phyloP scores from a whole-genome alignment of 2,797 vertebrate genomes.

The Notolabrus celidotus region DNA sequence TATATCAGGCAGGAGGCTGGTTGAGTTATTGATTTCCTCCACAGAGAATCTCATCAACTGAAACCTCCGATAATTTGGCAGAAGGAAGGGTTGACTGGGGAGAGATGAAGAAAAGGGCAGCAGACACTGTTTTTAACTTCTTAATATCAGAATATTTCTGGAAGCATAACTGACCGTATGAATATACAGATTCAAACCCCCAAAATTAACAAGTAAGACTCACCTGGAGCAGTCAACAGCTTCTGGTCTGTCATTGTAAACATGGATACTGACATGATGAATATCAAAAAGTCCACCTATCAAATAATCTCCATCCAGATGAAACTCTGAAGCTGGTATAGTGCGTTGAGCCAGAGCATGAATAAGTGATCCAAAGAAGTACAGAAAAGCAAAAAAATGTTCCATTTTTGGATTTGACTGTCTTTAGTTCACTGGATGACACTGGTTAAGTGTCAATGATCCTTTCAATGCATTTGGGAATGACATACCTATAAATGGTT shows the following conservation, averaged over 20 bases:
- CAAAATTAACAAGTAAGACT: not conserved
- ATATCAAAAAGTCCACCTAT: not conserved
- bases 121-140: not conserved
- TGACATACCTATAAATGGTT: not conserved
- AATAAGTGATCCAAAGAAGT: not conserved
- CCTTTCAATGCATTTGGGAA: not conserved
- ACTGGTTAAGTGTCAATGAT: not conserved
- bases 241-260: not conserved
- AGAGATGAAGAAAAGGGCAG: conserved; percentile 6
- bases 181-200: no score
- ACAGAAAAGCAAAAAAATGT: not conserved
- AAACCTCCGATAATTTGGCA: conserved; percentile 80
- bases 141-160: no score
- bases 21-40: conserved; percentile 87
- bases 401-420: not conserved
- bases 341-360: not conserved
- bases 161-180: no score
- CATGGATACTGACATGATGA: not conserved
- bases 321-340: not conserved
- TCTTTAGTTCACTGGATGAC: not conserved
- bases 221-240: not conserved
- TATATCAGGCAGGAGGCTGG: conserved; percentile 83
- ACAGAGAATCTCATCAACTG: conserved; percentile 88
- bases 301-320: conserved; percentile 1
- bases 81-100: conserved; percentile 64